Evolutionary conservation across 1,140 invertebrate species (phyloP).

Genomic region (Lineus longissimus): DNA sequence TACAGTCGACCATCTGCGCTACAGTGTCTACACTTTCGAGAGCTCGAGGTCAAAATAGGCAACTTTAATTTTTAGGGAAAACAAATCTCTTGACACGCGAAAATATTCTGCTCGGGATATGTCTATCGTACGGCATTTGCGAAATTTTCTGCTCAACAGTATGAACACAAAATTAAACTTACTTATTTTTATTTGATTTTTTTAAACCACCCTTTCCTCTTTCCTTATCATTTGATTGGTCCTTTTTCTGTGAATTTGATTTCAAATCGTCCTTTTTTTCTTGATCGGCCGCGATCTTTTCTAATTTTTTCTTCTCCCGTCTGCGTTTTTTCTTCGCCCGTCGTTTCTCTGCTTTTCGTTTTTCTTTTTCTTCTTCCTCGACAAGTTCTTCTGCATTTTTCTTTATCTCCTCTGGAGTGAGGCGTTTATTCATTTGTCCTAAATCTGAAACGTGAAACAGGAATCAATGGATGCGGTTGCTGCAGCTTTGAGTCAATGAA

Average conservation of each 20-base stretch:
- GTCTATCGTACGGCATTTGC: no score
- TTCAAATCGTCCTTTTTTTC: not conserved
- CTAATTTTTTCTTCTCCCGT: constrained; percentile 45
- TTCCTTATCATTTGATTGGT: constrained; percentile 9
- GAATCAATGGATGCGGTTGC: no score
- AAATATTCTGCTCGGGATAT: no score
- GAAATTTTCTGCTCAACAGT: no score
- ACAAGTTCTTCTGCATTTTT: constrained; percentile 47
- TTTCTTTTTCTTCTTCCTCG: constrained; percentile 50
- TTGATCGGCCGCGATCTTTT: constrained; percentile 30
- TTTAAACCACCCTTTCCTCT: constrained; percentile 14
- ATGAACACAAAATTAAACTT: constrained; percentile 2
- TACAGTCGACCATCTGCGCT: no score
- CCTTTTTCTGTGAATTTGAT: not conserved
- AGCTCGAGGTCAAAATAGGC: no score
- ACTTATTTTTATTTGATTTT: constrained; percentile 32
- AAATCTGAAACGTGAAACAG: no score
- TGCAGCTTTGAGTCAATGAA: no score
- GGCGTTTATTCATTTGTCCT: not conserved
- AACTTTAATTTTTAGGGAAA: no score
- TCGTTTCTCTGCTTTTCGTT: constrained; percentile 45
- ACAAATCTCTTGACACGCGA: no score
- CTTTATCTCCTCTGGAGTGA: constrained; percentile 29
- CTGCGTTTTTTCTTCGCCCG: constrained; percentile 50
- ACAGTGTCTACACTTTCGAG: no score